Base-by-base conservation (phyloP, 1,140 invertebrate species). In the Coptotermes formosanus region DNA sequence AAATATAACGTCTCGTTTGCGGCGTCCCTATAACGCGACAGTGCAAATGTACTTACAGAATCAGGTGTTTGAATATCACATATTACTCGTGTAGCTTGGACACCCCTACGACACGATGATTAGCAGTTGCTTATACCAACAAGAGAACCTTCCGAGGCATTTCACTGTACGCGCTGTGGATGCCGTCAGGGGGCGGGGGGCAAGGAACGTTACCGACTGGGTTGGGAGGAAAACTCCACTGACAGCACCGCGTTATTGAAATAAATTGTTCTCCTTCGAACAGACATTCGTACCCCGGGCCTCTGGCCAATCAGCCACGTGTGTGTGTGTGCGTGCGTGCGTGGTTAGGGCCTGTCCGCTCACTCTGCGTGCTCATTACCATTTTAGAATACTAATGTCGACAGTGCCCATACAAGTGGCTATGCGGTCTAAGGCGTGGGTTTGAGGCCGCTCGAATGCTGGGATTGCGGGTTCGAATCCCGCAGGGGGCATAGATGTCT, bases 91-190 rank as follows among this genome's bases (percentile, higher is more conserved):
- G 59, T 16, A 55, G 8, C 2, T 75, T 9, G 59, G 64, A 75
- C n/a, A 75, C 14, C 64, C 64, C 64, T 75, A 75, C 64, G 11
- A 30, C 9, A 75, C 4, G 25, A 75, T 75, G 64, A 75, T 75
- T 75, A 75, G n/a, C 64, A n/a, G 64, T 75, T 75, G 64, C 25
- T 75, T 75, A 75, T 75, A 75, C 16, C 9, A 75, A 75, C 64
- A 75, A 75, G 52, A 55, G 52, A 75, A 30, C n/a, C 64, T 30
- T 75, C 9, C 1, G 64, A 75, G n/a, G 64, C 25, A 9, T 30
- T 30, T 30, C 64, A 75, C n/a, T 75, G n/a, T 19, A 19, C 52
- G 14, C 19, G 52, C 1, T 19, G 52, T 21, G 14, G 52, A 21
- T 55, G 25, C 64, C 19, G 25, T 25, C 25, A 8, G 64, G 64